Base-by-base conservation (phyloP, 2,888 invertebrate genomes). In the Agrotis segetum region DNA sequence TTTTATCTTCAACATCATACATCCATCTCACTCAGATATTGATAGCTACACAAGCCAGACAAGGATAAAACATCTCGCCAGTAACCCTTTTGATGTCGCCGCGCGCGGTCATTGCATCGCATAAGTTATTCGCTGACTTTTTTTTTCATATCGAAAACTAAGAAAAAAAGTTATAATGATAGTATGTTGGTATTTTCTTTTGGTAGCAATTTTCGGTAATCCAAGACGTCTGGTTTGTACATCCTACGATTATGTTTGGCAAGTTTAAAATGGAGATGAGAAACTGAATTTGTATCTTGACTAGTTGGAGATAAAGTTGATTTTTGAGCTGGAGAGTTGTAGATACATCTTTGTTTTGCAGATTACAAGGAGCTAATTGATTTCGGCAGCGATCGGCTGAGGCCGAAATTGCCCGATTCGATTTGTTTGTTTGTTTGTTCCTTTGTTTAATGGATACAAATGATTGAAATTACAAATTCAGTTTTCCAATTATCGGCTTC, bases 91-190 rank as follows among this genome's bases (percentile, higher is more conserved):
- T 95, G 94, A 95, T 91, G 91, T 92, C 88, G 91, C 95, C 95
- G 94, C 91, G 77, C 73, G 92, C 93, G 92, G 94, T 93, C 93
- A 92, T 90, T 91, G 93, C 92, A 91, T 93, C 89, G 92, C 90
- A 89, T 91, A 92, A 92, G 91, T 89, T 92, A 92, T 92, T 91
- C 87, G 88, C 88, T 74, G 81, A 79, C 83, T 89, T 91, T 88
- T 90, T 90, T 93, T 93, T 91, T 90, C 89, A 89, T 92, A 95
- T 95, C 91, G 94, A 92, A 94, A 94, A 92, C 94, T 93, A 94
- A 94, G 91, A 89, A 94, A 92, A 91, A 92, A 92, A 85, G 72
- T 71, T 71, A 85, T 89, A 91, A 92, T 92, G 87, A 87, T 86
- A 81, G 87, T 84, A 70, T 84, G 90, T 89, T 88, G 90, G 92